Evolutionary conservation across 2,797 vertebrate genomes (phyloP), one percentile per base, ranked within the genome.

Genomic region (Semaprochilodus insignis): DNA sequence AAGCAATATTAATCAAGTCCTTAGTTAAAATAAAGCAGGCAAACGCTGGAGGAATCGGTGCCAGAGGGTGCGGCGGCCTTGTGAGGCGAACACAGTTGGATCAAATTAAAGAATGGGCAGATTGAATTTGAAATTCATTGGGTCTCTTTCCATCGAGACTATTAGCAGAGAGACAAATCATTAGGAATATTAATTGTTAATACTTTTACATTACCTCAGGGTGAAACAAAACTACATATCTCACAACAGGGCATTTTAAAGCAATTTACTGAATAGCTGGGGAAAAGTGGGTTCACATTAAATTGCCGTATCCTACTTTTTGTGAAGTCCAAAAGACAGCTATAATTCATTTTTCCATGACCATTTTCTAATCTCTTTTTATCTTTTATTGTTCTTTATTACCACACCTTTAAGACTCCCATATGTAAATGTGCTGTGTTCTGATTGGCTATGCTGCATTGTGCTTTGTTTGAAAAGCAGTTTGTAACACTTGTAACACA

Each of bases 101-200:
- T 94, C 93, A 90, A 92, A 92, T 94, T 93, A 93, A 93, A 89
- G 91, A 91, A 94, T 92, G 88, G 87, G 90, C 90, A 93, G 94
- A 94, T 93, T 93, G 89, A 94, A 95, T 94, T 94, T 88, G 76
- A 92, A 82, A 94, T 94, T 91, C 91, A 89, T 93, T 93, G 87
- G 92, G 88, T 91, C 90, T 90, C 88, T 81, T 86, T 91, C 87
- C 89, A 87, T 79, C 81, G 89, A 93, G 90, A 89, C 91, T 90
- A 87, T 91, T 93, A 88, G 91, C 92, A 91, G 93, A 94, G 91
- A 34, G 84, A 90, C 85, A 92, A 89, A 91, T 93, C 93, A 94
- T 94, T 94, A 93, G 91, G 91, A 93, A 93, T 93, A 93, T 94
- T 94, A 94, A 95, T 94, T 94, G 92, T 93, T 92, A 93, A 94